Evolutionary conservation across 2,113 vertebrate species (phyloP).

Genomic region (Lepisosteus osseus): DNA sequence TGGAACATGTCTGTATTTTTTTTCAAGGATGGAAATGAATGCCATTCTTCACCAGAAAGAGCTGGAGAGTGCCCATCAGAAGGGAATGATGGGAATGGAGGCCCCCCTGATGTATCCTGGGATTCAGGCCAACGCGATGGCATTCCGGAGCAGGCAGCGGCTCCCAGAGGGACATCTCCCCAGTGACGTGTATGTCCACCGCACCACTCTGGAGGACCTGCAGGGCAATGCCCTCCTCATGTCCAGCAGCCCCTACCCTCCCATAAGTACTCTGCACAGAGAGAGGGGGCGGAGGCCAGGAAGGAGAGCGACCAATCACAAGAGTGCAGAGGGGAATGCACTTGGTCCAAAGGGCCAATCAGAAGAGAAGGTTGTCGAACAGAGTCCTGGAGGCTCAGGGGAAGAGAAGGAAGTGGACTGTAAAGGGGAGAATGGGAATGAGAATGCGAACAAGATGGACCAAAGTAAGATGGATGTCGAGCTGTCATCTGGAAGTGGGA

Average conservation of each 20-base stretch:
- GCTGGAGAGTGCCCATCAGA: slow-evolving; percentile 83
- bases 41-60: slow-evolving; percentile 90
- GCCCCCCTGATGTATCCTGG: slow-evolving; percentile 71
- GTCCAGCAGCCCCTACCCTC: slow-evolving; percentile 73
- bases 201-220: slow-evolving; percentile 72
- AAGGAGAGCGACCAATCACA: slow-evolving; percentile 70
- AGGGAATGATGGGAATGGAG: slow-evolving; percentile 75
- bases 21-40: slow-evolving; percentile 85
- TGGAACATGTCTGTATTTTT: not conserved
- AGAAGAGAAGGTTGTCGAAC: slow-evolving; percentile 67
- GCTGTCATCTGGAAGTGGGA: slow-evolving; percentile 44
- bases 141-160: slow-evolving; percentile 75
- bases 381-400: slow-evolving; percentile 54
- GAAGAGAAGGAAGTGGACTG: slow-evolving; percentile 76
- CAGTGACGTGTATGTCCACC: slow-evolving; percentile 73
- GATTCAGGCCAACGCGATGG: slow-evolving; percentile 62
- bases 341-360: slow-evolving; percentile 61
- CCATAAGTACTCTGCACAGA: slow-evolving; percentile 73
- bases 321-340: slow-evolving; percentile 56
- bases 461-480: slow-evolving; percentile 66
- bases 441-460: slow-evolving; percentile 57
- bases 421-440: slow-evolving; percentile 68
- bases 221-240: slow-evolving; percentile 76
- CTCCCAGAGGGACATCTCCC: slow-evolving; percentile 70
- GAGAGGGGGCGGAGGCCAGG: slow-evolving; percentile 75